Percentiles rank a stretch among this genome's conserved stretches.
Evolutionary conservation across 2,113 vertebrate species (phyloP).

Genomic region (Trematomus loennbergii): DNA sequence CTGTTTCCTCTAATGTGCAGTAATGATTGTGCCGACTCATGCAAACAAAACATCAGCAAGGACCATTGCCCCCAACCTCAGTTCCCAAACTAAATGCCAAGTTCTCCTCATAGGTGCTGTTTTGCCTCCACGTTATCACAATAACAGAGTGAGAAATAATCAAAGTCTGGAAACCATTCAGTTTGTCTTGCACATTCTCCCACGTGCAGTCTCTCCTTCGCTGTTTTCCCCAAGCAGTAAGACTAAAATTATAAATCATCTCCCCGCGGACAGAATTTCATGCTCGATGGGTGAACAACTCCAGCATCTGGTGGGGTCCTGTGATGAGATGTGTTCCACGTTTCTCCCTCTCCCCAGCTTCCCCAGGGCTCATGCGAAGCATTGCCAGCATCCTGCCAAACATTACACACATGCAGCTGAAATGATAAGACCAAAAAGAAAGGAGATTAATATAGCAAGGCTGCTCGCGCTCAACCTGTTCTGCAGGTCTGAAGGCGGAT

Average conservation of each 20-base stretch:
- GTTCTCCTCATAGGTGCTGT: constrained; percentile 16
- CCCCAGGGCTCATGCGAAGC: constrained; percentile 58
- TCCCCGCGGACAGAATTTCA: constrained; percentile 82
- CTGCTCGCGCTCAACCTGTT: neutral
- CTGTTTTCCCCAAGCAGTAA: constrained; percentile 59
- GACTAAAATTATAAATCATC: constrained; percentile 81
- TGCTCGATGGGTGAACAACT: constrained; percentile 80
- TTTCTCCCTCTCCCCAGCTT: constrained; percentile 58
- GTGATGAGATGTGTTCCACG: constrained; percentile 73
- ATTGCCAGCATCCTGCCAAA: constrained; percentile 68
- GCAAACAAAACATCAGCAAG: constrained; percentile 53
- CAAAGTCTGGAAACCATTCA: constrained; percentile 64
- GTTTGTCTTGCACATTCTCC: constrained; percentile 52
- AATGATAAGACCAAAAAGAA: constrained; percentile 56
- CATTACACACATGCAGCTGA: constrained; percentile 51
- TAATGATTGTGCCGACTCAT: constrained; percentile 57
- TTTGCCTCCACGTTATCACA: constrained; percentile 31
- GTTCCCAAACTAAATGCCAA: constrained; percentile 30
- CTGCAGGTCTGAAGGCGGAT: constrained; percentile 7
- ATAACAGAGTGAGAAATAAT: constrained; percentile 66
- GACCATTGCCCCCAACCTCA: constrained; percentile 40
- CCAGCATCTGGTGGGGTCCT: constrained; percentile 80
- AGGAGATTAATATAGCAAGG: constrained; percentile 51
- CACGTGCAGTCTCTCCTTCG: constrained; percentile 24
- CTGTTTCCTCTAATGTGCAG: constrained; percentile 17